phyloP scores from a whole-genome alignment of 2,888 invertebrate species.

The Chymomyza amoena region DNA sequence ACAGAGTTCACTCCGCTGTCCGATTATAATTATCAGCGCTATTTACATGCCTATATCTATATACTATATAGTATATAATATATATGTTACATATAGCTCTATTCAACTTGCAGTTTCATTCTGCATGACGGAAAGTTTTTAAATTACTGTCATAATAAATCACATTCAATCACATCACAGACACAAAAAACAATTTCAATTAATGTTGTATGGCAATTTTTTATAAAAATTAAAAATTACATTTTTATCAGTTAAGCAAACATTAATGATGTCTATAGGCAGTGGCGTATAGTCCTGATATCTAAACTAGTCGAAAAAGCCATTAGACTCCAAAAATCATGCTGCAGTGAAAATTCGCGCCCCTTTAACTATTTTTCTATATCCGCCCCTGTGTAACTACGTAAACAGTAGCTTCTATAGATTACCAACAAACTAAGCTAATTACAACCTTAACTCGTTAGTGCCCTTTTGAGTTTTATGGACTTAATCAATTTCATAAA shows the following conservation, averaged over 20 bases:
- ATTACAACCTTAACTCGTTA: no score
- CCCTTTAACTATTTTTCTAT: no score
- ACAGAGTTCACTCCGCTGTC: neutral
- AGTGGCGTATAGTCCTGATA: no score
- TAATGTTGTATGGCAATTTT: neutral
- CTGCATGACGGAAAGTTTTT: conserved; percentile 47
- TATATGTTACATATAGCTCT: conserved; percentile 5
- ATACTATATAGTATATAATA: neutral
- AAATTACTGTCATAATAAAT: conserved; percentile 49
- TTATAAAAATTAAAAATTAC: neutral
- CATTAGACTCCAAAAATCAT: no score
- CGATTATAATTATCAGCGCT: conserved; percentile 13
- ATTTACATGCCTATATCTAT: conserved; percentile 35
- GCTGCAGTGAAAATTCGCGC: no score
- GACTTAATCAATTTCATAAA: no score
- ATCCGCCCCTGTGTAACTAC: no score
- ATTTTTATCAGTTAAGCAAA: neutral
- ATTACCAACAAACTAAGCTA: no score
- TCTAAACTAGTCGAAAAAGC: no score
- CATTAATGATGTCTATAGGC: neutral
- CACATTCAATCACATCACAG: conserved; percentile 17
- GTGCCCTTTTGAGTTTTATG: no score
- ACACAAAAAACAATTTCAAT: conserved; percentile 22
- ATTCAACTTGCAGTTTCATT: conserved; percentile 21
- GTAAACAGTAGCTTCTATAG: no score